Percentiles rank a stretch among this genome's conserved stretches.
These are phyloP conservation scores for Volucella inflata DNA, from an alignment of 2,888 invertebrate genomes.

Conservation along the genomic window DNA sequence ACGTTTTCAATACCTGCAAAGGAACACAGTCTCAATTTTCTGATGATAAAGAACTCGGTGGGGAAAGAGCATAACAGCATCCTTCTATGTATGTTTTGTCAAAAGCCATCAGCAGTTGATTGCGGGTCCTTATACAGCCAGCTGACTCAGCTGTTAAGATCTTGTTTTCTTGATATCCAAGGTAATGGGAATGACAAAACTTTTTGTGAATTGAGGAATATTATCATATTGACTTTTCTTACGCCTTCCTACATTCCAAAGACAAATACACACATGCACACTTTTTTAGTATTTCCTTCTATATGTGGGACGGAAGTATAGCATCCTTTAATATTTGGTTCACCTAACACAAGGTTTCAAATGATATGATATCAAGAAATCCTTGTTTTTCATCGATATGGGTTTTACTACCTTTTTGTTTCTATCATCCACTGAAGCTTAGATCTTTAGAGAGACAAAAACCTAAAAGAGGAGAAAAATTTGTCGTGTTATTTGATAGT, in stretches of 20 bases:
- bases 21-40: background rate
- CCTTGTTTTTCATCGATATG: constrained; percentile 35
- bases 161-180: constrained; percentile 64
- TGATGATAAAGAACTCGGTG: constrained; percentile 21
- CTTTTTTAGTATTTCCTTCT: constrained; percentile 42
- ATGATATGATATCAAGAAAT: constrained; percentile 67
- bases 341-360: constrained; percentile 67
- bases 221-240: constrained; percentile 62
- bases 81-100: constrained; percentile 60
- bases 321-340: constrained; percentile 64
- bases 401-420: background rate
- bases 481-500: constrained; percentile 59
- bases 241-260: constrained; percentile 19
- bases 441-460: constrained; percentile 27
- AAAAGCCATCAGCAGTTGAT: constrained; percentile 71
- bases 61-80: constrained; percentile 42
- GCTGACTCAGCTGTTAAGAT: constrained; percentile 73
- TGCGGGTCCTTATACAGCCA: constrained; percentile 63
- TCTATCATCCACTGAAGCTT: constrained; percentile 38
- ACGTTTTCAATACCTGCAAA: constrained; percentile 50
- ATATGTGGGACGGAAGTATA: constrained; percentile 23
- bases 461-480: constrained; percentile 60
- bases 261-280: constrained; percentile 23
- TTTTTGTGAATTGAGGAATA: constrained; percentile 66
- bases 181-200: constrained; percentile 68